Evolutionary conservation across 1,140 invertebrate genomes (phyloP).

Genomic region (Rhopalosiphum padi): DNA sequence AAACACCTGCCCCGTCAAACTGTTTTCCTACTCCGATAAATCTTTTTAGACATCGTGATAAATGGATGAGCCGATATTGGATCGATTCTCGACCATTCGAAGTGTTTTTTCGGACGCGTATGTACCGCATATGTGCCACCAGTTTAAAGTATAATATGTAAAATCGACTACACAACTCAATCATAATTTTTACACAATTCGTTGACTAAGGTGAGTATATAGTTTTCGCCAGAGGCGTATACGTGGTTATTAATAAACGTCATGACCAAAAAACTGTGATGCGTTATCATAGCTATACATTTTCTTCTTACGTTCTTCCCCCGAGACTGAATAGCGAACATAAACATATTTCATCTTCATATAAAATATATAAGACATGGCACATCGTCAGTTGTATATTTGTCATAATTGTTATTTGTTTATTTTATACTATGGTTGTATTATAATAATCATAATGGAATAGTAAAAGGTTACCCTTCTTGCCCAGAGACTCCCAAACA

Average conservation of each 20-base stretch:
- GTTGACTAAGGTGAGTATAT: not conserved
- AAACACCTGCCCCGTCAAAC: not conserved
- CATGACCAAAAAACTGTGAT: not conserved
- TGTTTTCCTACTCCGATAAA: not conserved
- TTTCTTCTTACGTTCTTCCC: not conserved
- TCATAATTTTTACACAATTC: not conserved
- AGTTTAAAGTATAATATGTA: not conserved
- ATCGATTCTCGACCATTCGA: not conserved
- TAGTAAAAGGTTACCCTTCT: too few relatives aligned
- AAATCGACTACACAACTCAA: not conserved
- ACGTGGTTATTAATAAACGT: constrained; percentile 16
- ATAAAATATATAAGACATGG: not conserved
- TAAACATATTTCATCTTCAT: not conserved
- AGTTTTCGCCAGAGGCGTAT: not conserved
- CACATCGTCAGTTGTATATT: not conserved
- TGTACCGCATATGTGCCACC: not conserved
- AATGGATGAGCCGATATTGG: not conserved
- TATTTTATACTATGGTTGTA: not conserved
- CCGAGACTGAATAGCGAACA: not conserved
- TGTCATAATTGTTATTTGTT: not conserved
- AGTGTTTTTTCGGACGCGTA: not conserved
- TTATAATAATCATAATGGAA: not conserved
- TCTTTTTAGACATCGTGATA: not conserved
- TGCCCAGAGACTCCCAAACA: too few relatives aligned
- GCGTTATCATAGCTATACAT: not conserved